These are phyloP conservation scores for Copidosoma aretas DNA, from an alignment of 2,888 invertebrate genomes.

Conservation along the genomic window DNA sequence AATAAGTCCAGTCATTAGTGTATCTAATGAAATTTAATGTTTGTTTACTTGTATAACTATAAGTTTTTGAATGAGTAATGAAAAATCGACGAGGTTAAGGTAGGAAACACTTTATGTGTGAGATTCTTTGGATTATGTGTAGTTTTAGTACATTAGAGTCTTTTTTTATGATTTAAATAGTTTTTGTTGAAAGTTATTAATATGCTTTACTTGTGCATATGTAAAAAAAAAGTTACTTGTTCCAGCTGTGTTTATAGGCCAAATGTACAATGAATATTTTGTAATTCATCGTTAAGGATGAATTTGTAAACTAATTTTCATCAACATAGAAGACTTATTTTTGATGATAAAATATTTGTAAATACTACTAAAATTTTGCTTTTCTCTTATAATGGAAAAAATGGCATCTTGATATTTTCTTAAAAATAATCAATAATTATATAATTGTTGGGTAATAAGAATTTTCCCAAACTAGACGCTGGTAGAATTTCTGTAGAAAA, in stretches of 20 bases:
- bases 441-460: slow-evolving; percentile 35
- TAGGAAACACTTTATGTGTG: not conserved
- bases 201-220: slow-evolving; percentile 14
- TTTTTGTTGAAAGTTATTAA: not conserved
- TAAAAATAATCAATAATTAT: slow-evolving; percentile 40
- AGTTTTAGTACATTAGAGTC: not conserved
- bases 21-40: no score
- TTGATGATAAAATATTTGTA: slow-evolving; percentile 35
- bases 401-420: slow-evolving; percentile 39
- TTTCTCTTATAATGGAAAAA: slow-evolving; percentile 31
- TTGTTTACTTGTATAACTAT: not conserved
- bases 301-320: slow-evolving; percentile 33
- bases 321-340: slow-evolving; percentile 33
- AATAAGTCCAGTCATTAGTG: no score
- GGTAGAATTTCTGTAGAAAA: slow-evolving; percentile 22
- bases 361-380: slow-evolving; percentile 36
- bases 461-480: slow-evolving; percentile 30
- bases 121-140: not conserved
- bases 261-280: slow-evolving; percentile 35
- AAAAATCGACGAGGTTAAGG: not conserved
- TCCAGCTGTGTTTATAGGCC: slow-evolving; percentile 26
- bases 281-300: slow-evolving; percentile 16
- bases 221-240: slow-evolving; percentile 13
- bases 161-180: not conserved
- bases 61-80: not conserved